Evolutionary conservation across 2,113 vertebrate species (phyloP), one percentile per base, ranked within the genome.

Genomic region (Nannospalax galili): DNA sequence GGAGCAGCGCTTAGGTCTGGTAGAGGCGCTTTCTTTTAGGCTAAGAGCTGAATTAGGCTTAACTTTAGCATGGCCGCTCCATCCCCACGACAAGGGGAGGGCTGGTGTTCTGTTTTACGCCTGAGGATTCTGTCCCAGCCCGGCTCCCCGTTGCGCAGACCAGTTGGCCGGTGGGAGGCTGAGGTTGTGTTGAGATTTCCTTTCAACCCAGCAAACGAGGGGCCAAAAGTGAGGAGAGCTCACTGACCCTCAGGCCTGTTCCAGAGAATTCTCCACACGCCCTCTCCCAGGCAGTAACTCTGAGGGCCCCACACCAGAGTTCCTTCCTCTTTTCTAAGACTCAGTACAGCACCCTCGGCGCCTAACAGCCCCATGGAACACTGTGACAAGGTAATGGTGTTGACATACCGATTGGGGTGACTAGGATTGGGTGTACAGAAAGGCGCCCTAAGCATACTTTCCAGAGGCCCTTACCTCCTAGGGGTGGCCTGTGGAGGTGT

Each of bases 361-460:
- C n/a, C n/a, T n/a, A n/a, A n/a, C 48, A 52, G 20, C 30, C 37
- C 24, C 40, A 4, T 20, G 15, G 35, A 20, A 11, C 48, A 52
- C 48, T 52, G 35, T 11, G 15, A 15, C 1, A 0, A 8, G 0
- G 0, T 12, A 40, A 12, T 12, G 58, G 11, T 5, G 32, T 42
- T 5, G 22, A 0, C 12, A 2, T 16, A 1, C 7, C 24, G 75
- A 48, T 45, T 9, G 1, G 20, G 26, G 37, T 17, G 91, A 52
- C n/a, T 78, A 17, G 19, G 40, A 56, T 3, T 17, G 65, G 15
- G 75, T 58, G 8, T 26, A 35, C 2, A 35, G 65, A n/a, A 16
- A 67, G 30, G 45, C 15, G 12, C 45, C 24, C 8, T 22, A 62
- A 62, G 30, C 42, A 30, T 72, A 72, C n/a, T 28, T 22, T 32